Conservation (phyloP, 2,888 invertebrate genomes). For the Ectobius pallidus region DNA sequence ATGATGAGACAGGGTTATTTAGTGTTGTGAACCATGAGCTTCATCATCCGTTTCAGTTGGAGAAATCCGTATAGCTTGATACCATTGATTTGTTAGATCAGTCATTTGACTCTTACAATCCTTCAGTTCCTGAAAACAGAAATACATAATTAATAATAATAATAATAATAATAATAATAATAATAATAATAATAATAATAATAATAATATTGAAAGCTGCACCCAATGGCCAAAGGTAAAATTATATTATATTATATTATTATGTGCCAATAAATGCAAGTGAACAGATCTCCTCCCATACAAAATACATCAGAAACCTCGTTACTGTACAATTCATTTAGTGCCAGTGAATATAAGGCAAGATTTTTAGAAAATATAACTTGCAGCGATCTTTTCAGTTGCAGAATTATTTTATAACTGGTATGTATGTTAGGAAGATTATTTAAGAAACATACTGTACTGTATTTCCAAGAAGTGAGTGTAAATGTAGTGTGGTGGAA, state of each 20-base stretch:
- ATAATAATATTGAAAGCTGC: background rate
- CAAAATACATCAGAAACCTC: too few species aligned
- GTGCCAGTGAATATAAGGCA: too few species aligned
- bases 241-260: background rate
- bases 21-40: background rate
- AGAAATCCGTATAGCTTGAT: constrained; percentile 90
- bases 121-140: constrained; percentile 76
- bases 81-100: constrained; percentile 95
- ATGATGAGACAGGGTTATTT: background rate
- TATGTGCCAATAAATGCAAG: too few species aligned
- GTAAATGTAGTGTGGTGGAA: too few species aligned
- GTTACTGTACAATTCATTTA: too few species aligned
- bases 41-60: constrained; percentile 87
- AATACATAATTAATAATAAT: background rate
- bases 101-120: constrained; percentile 98
- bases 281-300: too few species aligned
- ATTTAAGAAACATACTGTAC: too few species aligned
- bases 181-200: constrained; percentile 4
- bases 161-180: background rate
- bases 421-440: too few species aligned
- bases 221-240: background rate
- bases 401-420: too few species aligned
- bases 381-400: too few species aligned
- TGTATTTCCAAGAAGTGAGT: too few species aligned
- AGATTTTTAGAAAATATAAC: too few species aligned